phyloP scores from a whole-genome alignment of 2,888 invertebrate species.

The Gastrophysa polygoni region DNA sequence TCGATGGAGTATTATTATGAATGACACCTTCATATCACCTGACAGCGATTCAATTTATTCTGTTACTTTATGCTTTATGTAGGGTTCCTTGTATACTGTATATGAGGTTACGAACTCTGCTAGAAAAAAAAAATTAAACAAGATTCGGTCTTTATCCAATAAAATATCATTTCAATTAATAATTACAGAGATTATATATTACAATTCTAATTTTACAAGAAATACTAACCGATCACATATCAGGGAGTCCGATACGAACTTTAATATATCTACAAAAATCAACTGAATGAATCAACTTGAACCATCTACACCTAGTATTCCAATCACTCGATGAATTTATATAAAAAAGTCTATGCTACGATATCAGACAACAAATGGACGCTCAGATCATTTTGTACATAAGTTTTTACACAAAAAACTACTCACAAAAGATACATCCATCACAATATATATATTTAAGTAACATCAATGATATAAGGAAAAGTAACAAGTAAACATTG shows the following conservation, averaged over 20 bases:
- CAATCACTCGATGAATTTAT: conserved; percentile 19
- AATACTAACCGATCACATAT: conserved; percentile 50
- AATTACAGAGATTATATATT: conserved; percentile 32
- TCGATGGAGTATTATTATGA: no score
- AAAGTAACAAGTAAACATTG: conserved; percentile 12
- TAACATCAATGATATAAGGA: conserved; percentile 24
- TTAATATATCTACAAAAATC: conserved; percentile 47
- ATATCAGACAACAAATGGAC: conserved; percentile 40
- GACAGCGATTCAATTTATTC: no score
- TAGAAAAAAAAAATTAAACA: no score
- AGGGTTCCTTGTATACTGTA: no score
- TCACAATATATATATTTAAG: conserved; percentile 22
- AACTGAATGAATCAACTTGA: conserved; percentile 27
- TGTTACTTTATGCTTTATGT: no score
- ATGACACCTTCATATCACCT: no score
- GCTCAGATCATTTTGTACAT: conserved; percentile 43
- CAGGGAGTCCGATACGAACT: conserved; percentile 50
- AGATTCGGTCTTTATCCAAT: not conserved
- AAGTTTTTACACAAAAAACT: conserved; percentile 20
- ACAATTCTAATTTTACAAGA: conserved; percentile 47
- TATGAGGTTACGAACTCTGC: no score
- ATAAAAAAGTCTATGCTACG: conserved; percentile 29
- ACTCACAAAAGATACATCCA: conserved; percentile 23
- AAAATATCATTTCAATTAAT: conserved; percentile 15
- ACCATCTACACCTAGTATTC: conserved; percentile 7